Evolutionary conservation across 2,888 invertebrate species (phyloP), one percentile per base, ranked within the genome.

Genomic region (Allacma fusca): DNA sequence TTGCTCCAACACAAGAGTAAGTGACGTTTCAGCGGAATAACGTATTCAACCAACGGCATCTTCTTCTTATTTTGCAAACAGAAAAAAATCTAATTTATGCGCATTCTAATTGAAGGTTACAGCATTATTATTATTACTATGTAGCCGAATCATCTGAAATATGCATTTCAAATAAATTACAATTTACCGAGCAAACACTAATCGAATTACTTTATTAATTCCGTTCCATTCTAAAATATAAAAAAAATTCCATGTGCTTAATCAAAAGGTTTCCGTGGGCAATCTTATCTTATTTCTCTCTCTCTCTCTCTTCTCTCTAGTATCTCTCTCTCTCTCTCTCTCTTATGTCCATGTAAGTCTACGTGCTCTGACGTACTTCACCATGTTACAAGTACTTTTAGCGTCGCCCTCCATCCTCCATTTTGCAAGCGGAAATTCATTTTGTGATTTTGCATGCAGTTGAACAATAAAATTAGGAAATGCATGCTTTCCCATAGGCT

Each of bases 71-170:
- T 40, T 40, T 19, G n/a, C 50, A 50, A 50, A 50, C 19, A 50
- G 40, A 34, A 69, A 69, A 43, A 43, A 43, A 34, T 69, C 34
- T 69, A 69, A 43, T 43, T 69, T 69, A 69, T 69, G 69, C 69
- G 69, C 69, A 69, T 69, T 69, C 34, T 69, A 69, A 69, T 69
- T 40, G 43, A 69, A 69, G 69, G 69, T 69, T 69, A 44, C 69
- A n/a, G n/a, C n/a, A n/a, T n/a, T n/a, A n/a, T n/a, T n/a, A n/a
- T n/a, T n/a, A 23, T 69, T 23, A 69, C 21, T 50, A 50, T 50
- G 50, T 50, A 50, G 4, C 16, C 1, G 50, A 13, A 12, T n/a
- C 16, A 16, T 12, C 21, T 34, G 34, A 67, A 34, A 29, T 67
- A 67, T 21, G 67, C 21, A 67, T 67, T 67, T 21, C 34, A n/a